Evolutionary conservation across 37 sponge, comb jelly and placozoan species (phyloP), one percentile per base, ranked within the genome.

Genomic region (Oopsacas minuta): DNA sequence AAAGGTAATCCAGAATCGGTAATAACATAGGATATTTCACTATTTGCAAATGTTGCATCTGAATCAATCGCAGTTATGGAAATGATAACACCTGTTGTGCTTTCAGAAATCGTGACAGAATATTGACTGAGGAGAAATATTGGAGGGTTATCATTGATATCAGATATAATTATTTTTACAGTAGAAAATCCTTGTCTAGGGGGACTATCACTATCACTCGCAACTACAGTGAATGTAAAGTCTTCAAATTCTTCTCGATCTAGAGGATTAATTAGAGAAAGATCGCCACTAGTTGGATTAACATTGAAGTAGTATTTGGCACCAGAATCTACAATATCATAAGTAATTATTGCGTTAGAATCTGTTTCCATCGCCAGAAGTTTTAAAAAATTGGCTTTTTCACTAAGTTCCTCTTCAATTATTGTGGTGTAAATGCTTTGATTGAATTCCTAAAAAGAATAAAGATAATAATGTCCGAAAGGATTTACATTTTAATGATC

Each of bases 181-280:
- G 75, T 32, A 25, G 75, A 61, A 61, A 61, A 61, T 3, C 75
- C 75, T 12, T 61, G 75, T 61, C 75, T 61, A 20, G 75, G 75
- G 28, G 75, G 75, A n/a, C 20, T 25, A 20, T 61, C 75, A 12
- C 30, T 61, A 61, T 61, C 75, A 61, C 75, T 61, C 5, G 75
- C 75, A 10, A 61, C 22, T 32, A 61, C 75, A n/a, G 75, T 61
- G 30, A 61, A 61, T 3, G 75, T 61, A 61, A 61, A 61, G 5
- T 61, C 75, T 32, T 7, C 75, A 61, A 61, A 61, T 61, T 25
- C 28, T 12, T 61, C 75, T 61, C 75, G 22, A n/a, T 61, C 75
- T 32, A 61, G 75, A 32, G 75, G 22, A n/a, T 61, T 3, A 3
- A 61, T 61, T 20, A 61, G 30, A 12, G 30, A 61, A 10, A 61